Percentiles rank a stretch among this genome's conserved stretches.
phyloP scores from a whole-genome alignment of 2,113 vertebrate genomes.

The Syngnathus typhle region DNA sequence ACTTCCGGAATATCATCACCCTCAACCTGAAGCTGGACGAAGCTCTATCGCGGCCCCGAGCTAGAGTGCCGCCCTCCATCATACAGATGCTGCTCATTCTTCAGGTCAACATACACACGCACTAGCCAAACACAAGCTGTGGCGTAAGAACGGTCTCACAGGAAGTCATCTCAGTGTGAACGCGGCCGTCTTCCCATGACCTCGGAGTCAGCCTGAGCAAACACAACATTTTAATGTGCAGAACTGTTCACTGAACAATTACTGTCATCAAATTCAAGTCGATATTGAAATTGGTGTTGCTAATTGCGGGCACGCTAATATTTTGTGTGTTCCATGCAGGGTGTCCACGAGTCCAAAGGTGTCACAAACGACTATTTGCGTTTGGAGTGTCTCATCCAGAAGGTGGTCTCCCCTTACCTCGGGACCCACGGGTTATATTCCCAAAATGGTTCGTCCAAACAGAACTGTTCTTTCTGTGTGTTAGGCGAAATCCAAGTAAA shows the following conservation, averaged over 20 bases:
- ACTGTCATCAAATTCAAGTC: background rate
- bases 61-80: constrained; percentile 85
- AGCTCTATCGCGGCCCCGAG: constrained; percentile 79
- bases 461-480: constrained; percentile 82
- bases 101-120: constrained; percentile 69
- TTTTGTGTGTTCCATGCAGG: constrained; percentile 69
- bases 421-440: constrained; percentile 86
- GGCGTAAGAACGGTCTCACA: constrained; percentile 39
- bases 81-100: constrained; percentile 91
- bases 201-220: constrained; percentile 1
- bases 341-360: constrained; percentile 87
- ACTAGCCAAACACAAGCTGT: constrained; percentile 1
- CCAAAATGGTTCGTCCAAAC: constrained; percentile 72
- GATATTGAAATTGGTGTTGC: too few species aligned
- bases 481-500: constrained; percentile 52
- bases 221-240: background rate
- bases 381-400: constrained; percentile 88
- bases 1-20: constrained; percentile 88
- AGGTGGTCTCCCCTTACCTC: constrained; percentile 91
- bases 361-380: constrained; percentile 88
- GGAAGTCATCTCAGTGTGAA: constrained; percentile 49
- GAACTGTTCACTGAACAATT: background rate
- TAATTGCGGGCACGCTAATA: too few species aligned
- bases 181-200: constrained; percentile 56
- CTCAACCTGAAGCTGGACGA: constrained; percentile 90